Evolutionary conservation across 2,113 vertebrate genomes (phyloP).

Genomic region (Gallinago jamesoni): DNA sequence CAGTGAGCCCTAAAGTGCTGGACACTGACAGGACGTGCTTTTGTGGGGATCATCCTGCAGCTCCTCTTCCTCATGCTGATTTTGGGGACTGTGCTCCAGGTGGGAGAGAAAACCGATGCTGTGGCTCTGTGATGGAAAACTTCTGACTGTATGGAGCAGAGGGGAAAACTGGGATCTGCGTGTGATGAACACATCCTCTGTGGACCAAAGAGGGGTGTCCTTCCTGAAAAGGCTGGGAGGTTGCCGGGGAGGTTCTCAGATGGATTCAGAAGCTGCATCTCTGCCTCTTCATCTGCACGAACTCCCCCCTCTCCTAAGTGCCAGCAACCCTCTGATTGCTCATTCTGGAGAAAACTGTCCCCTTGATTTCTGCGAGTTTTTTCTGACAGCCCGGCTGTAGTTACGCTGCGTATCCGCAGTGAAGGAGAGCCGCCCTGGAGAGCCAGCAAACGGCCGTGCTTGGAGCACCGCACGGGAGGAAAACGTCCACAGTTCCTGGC

Average conservation of each 20-base stretch:
- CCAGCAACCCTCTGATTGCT: not conserved
- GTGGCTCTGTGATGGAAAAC: not conserved
- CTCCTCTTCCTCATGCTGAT: not conserved
- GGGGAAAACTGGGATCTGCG: not conserved
- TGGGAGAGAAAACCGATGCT: not conserved
- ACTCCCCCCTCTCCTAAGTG: not conserved
- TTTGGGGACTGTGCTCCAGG: not conserved
- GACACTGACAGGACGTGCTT: fast-evolving
- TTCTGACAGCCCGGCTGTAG: not conserved
- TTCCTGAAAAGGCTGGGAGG: not conserved
- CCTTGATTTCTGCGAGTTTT: not conserved
- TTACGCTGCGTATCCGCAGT: fast-evolving
- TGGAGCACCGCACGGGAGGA: not conserved
- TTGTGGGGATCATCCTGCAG: not conserved
- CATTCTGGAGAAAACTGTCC: not conserved
- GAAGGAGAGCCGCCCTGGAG: not conserved
- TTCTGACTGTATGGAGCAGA: not conserved
- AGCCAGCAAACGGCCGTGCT: not conserved
- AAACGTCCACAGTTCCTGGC: not conserved
- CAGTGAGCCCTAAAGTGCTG: not conserved
- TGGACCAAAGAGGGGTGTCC: not conserved
- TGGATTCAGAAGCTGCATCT: not conserved
- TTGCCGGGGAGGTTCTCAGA: not conserved
- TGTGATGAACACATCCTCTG: not conserved
- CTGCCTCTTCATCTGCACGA: not conserved